Percentiles rank a stretch among this genome's conserved stretches.
These are phyloP conservation scores for Archaeoteleia sp. DNA, from an alignment of 2,888 invertebrate species.

Conservation along the genomic window DNA sequence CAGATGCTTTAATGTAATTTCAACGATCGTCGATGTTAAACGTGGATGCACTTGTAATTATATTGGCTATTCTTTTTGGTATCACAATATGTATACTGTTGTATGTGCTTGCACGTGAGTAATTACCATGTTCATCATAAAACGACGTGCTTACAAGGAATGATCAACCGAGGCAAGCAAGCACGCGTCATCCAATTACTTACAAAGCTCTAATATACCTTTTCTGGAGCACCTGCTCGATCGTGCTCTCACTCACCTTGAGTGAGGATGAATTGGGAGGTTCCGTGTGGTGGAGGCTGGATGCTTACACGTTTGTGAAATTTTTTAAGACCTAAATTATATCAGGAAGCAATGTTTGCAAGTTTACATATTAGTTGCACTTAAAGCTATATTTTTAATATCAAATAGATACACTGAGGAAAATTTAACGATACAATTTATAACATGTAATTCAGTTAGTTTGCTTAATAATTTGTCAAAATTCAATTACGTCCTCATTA, in stretches of 20 bases:
- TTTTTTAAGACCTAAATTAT: too few relatives aligned
- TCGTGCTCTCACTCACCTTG: slow-evolving; percentile 11
- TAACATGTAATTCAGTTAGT: too few relatives aligned
- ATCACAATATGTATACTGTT: slow-evolving; percentile 3
- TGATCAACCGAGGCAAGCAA: slow-evolving; percentile 19
- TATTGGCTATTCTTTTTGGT: slow-evolving; percentile 6
- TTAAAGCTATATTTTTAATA: too few relatives aligned
- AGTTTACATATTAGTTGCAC: too few relatives aligned
- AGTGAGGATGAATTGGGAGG: slow-evolving; percentile 6
- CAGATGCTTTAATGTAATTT: neutral
- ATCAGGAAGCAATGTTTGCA: too few relatives aligned
- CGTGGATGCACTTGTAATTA: slow-evolving; percentile 14
- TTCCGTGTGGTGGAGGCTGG: neutral
- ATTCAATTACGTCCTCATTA: too few relatives aligned
- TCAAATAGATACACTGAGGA: too few relatives aligned
- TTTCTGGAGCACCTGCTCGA: slow-evolving; percentile 27
- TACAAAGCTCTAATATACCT: slow-evolving; percentile 18
- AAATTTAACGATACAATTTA: too few relatives aligned
- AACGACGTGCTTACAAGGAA: slow-evolving; percentile 18
- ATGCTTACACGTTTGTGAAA: neutral
- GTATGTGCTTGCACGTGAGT: slow-evolving; percentile 19
- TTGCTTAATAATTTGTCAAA: too few relatives aligned
- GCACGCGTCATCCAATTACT: slow-evolving; percentile 33
- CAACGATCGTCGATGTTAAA: slow-evolving; percentile 9
- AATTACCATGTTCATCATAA: slow-evolving; percentile 22